Evolutionary conservation across 2,888 invertebrate species (phyloP), one percentile per base, ranked within the genome.

Genomic region (Coronaproctus castanopsis): DNA sequence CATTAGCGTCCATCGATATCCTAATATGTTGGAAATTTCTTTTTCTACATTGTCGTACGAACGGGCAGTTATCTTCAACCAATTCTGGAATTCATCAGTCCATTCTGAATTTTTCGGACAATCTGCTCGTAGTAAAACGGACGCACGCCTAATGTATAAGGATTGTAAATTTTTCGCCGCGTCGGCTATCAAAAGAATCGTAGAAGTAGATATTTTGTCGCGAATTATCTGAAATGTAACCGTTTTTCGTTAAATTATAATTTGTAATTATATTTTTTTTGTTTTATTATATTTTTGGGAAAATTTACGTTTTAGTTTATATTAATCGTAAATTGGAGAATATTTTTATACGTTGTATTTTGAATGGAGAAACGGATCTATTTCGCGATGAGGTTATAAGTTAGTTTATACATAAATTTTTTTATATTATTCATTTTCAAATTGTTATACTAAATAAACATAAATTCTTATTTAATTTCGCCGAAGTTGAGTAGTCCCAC

Each of bases 131-230:
- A 81, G 72, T 62, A 88, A 76, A 10, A 87, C 77, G 1, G 80
- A 85, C 67, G 85, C 85, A 55, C 80, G 76, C 52, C 89, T 74
- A 1, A 89, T 77, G 64, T 80, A 74, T 1, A 87, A 72, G 58
- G 75, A 74, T 21, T 76, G 75, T 58, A 87, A 71, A 64, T 79
- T 78, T 51, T 50, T 56, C 19, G 62, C 61, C 14, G 62, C 52
- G 0, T 80, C 81, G 0, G 82, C 85, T 52, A 87, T 73, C 18
- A 87, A 74, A 52, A 88, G 71, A 19, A 86, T 76, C 0, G 87
- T 87, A 0, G 83, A 77, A 1, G 87, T 85, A 2, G 87, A 87
- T 60, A 89, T 77, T 66, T 82, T 77, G 69, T 88, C 87, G 5
- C 85, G 78, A 23, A 86, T 75, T 65, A 82, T 73, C 84, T 84